A percentile compares a stretch with the other conserved stretches of the same genome.
phyloP scores from a whole-genome alignment of 1,140 invertebrate genomes.

The Cherax quadricarinatus region DNA sequence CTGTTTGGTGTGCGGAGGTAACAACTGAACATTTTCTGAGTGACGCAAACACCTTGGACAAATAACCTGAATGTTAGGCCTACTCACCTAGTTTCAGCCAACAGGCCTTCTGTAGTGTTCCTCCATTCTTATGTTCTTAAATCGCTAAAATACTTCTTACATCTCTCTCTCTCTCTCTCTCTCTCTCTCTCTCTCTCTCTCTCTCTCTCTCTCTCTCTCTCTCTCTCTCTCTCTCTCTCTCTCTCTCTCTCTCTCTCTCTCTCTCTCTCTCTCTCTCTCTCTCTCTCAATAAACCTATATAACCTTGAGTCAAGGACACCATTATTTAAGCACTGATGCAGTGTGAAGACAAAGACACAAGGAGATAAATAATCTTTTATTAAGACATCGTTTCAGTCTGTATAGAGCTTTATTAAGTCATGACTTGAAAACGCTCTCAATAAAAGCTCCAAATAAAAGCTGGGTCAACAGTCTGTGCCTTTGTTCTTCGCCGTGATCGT shows the following conservation, averaged over 20 bases:
- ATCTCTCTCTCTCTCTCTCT: neutral
- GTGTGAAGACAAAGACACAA: too few relatives aligned
- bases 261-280: conserved; percentile 21
- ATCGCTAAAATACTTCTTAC: too few relatives aligned
- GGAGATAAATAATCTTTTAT: neutral
- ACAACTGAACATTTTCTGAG: neutral
- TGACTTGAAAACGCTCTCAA: neutral
- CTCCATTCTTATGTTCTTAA: too few relatives aligned
- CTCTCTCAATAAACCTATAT: too few relatives aligned
- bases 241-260: conserved; percentile 31
- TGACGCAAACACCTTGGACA: neutral
- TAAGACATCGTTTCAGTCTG: neutral
- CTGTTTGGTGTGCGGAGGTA: neutral
- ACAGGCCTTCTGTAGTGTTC: too few relatives aligned
- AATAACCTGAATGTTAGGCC: neutral
- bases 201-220: conserved; percentile 39
- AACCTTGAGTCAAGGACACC: too few relatives aligned
- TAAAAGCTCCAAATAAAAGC: neutral
- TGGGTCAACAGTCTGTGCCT: neutral
- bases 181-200: conserved; percentile 22
- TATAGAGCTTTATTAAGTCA: too few relatives aligned
- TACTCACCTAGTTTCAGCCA: neutral
- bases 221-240: neutral
- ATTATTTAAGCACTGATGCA: too few relatives aligned
- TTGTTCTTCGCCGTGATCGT: neutral